Percentiles rank a stretch among this genome's conserved stretches.
phyloP scores from a whole-genome alignment of 2,888 invertebrate genomes.

The Rhamphomyia laevipes region DNA sequence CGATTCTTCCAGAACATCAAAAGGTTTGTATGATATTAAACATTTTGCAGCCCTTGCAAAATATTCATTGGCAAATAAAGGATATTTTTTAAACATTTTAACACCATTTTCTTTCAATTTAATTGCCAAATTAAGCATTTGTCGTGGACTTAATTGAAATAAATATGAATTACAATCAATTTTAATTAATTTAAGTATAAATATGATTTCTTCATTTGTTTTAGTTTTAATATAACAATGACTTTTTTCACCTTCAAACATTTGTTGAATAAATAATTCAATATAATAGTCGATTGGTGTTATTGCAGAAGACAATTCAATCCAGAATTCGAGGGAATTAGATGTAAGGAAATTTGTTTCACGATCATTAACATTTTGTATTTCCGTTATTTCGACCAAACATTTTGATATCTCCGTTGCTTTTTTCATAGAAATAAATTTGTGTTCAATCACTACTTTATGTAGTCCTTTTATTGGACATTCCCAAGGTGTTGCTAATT shows the following conservation, averaged over 20 bases:
- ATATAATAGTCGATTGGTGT: constrained; percentile 39
- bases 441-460: constrained; percentile 26
- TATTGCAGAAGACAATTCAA: constrained; percentile 37
- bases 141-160: constrained; percentile 33
- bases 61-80: constrained; percentile 57
- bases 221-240: constrained; percentile 35
- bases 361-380: constrained; percentile 20
- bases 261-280: constrained; percentile 39
- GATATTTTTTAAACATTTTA: constrained; percentile 49
- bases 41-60: constrained; percentile 66
- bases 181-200: constrained; percentile 32
- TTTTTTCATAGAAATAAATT: constrained; percentile 27
- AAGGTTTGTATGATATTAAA: constrained; percentile 48
- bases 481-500: constrained; percentile 19
- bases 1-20: constrained; percentile 40
- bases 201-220: constrained; percentile 21
- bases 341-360: constrained; percentile 20
- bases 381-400: constrained; percentile 22
- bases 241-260: constrained; percentile 39
- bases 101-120: constrained; percentile 44
- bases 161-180: constrained; percentile 36
- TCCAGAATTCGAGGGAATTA: constrained; percentile 9
- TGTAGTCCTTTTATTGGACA: constrained; percentile 25
- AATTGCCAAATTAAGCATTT: constrained; percentile 36
- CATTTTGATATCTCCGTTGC: constrained; percentile 28